Evolutionary conservation across 1,140 invertebrate genomes (phyloP).

Genomic region (Leptopilina clavipes): DNA sequence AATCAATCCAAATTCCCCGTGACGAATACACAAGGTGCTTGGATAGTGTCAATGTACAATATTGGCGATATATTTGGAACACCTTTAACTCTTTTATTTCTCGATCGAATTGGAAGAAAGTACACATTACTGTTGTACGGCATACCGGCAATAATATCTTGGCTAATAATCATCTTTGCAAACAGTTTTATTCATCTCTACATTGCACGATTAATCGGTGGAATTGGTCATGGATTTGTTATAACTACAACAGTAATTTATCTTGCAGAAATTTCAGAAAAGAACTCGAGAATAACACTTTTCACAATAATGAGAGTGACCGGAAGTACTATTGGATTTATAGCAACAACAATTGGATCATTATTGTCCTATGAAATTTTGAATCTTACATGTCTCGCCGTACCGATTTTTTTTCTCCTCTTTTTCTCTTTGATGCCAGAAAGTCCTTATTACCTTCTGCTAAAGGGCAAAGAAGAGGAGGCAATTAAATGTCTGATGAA

Average conservation of each 20-base stretch:
- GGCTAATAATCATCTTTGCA: conserved; percentile 63
- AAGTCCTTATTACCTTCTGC: conserved; percentile 84
- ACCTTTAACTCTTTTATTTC: conserved; percentile 55
- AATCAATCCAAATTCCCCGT: conserved; percentile 53
- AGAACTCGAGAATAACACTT: conserved; percentile 74
- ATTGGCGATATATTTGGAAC: conserved; percentile 62
- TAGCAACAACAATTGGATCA: conserved; percentile 74
- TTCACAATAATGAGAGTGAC: conserved; percentile 74
- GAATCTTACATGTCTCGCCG: conserved; percentile 71
- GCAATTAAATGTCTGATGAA: conserved; percentile 78
- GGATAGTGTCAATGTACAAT: conserved; percentile 66
- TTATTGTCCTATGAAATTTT: conserved; percentile 72
- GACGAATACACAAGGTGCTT: conserved; percentile 60
- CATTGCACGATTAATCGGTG: conserved; percentile 65
- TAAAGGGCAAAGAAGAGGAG: conserved; percentile 76
- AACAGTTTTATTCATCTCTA: conserved; percentile 56
- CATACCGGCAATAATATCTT: conserved; percentile 60
- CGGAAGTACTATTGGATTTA: conserved; percentile 76
- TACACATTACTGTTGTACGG: conserved; percentile 59
- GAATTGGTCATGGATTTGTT: conserved; percentile 73
- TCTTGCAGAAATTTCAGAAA: conserved; percentile 76
- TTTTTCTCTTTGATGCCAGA: conserved; percentile 84
- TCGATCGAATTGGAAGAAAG: conserved; percentile 67
- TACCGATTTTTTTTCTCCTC: conserved; percentile 78
- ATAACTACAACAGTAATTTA: conserved; percentile 75